Base-by-base conservation (phyloP, 2,797 vertebrate species). In the Eulemur albifrons region DNA sequence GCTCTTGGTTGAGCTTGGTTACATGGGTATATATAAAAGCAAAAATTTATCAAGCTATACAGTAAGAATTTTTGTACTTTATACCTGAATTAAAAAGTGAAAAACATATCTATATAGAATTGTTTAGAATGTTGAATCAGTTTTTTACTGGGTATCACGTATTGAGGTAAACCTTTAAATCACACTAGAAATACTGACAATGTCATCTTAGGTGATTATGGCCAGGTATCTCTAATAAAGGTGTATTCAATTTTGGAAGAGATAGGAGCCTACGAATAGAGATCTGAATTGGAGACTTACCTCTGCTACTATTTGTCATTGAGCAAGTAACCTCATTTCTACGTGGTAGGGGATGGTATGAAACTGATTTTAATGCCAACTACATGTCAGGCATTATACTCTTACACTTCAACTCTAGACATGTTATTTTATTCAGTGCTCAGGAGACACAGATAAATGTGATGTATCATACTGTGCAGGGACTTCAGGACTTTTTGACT, bases 311-410 rank as follows among this genome's bases (percentile, higher is more conserved):
- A 0, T 18, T n/a, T 57, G 61, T 57, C 61, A 32, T 13, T 12
- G 50, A 70, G 50, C 61, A 38, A 17, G 7, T 48, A 17, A 25
- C 18, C 40, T 59, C 21, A 15, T 43, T 52, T 32, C 20, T 52
- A 6, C 21, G 1, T 13, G 7, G 1, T 8, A 18, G 2, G 23
- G 73, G n/a, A 40, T 1, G 43, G 50, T 14, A 7, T 18, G 50
- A 48, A 35, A 25, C 32, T 13, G 59, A 35, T 7, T 9, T 17
- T 13, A 11, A 1, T 32, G 18, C 20, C 17, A 20, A 10, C 45
- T 35, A 9, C 7, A 0, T 7, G 9, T 30, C 15, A 5, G 57
- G 35, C 72, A 13, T 32, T 12, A 38, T 2, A 45, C 54, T 63
- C 12, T 32, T 12, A 48, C 1, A 45, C 54, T 63, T 17, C 52